A percentile compares a stretch with the other conserved stretches of the same genome.
phyloP scores from a whole-genome alignment of 1,140 invertebrate genomes.

The Drosophila dunni region DNA sequence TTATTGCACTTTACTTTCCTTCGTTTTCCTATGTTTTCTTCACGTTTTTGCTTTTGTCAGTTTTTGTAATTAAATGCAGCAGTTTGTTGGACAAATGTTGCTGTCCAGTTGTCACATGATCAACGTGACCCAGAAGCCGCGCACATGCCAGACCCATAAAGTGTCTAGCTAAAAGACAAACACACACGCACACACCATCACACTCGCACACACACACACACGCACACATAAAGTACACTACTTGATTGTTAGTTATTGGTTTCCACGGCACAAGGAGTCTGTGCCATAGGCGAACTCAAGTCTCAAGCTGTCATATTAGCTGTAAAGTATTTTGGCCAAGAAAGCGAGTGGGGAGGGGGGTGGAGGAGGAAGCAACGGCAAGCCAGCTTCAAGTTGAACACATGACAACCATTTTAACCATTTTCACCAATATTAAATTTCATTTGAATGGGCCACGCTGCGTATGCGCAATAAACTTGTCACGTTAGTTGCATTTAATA shows the following conservation, averaged over 20 bases:
- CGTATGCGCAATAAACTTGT: slow-evolving; percentile 80
- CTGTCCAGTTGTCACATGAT: slow-evolving; percentile 60
- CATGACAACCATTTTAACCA: slow-evolving; percentile 48
- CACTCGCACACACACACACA: slow-evolving; percentile 26
- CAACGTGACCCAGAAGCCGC: slow-evolving; percentile 69
- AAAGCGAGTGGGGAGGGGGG: not conserved
- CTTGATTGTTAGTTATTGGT: slow-evolving; percentile 51
- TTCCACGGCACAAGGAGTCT: slow-evolving; percentile 14
- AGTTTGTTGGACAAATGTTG: slow-evolving; percentile 63
- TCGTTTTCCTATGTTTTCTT: not conserved
- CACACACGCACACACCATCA: slow-evolving; percentile 21
- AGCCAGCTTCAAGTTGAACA: not conserved
- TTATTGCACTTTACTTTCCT: slow-evolving; percentile 3
- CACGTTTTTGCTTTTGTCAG: slow-evolving; percentile 19
- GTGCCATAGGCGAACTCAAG: slow-evolving; percentile 25
- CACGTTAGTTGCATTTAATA: slow-evolving; percentile 77
- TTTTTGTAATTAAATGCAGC: slow-evolving; percentile 72
- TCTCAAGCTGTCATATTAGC: slow-evolving; percentile 79
- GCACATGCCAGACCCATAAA: slow-evolving; percentile 73
- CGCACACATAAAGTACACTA: slow-evolving; percentile 27
- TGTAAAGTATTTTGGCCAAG: slow-evolving; percentile 54
- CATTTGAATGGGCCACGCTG: slow-evolving; percentile 46
- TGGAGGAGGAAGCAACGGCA: not conserved
- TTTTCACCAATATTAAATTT: slow-evolving; percentile 70
- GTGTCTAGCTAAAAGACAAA: slow-evolving; percentile 40